A percentile compares a stretch with the other conserved stretches of the same genome.
These are phyloP conservation scores for Salticus scenicus DNA, from an alignment of 2,888 invertebrate genomes.

Conservation along the genomic window DNA sequence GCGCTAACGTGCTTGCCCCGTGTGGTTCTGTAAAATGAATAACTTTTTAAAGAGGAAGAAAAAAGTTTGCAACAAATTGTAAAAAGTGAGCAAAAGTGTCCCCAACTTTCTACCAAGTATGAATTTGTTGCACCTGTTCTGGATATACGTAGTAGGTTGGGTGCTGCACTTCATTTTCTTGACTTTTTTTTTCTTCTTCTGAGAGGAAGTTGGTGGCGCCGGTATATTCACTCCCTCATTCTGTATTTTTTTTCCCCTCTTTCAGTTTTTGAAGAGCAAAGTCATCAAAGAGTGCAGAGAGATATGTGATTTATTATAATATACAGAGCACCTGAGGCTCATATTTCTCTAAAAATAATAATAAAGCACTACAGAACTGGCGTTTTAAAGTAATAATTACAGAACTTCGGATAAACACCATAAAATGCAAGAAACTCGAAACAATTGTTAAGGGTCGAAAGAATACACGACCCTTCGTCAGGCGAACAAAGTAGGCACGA, in stretches of 20 bases:
- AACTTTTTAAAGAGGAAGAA: not conserved
- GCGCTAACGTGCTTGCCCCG: slow-evolving; percentile 15
- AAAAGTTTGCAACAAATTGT: slow-evolving; percentile 30
- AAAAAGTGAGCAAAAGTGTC: slow-evolving; percentile 13
- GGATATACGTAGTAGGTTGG: slow-evolving; percentile 14
- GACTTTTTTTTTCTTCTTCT: not conserved
- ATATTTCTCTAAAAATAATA: no score
- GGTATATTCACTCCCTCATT: not conserved
- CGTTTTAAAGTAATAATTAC: no score
- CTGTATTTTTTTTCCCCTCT: not conserved
- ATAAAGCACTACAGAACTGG: no score
- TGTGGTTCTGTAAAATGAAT: not conserved
- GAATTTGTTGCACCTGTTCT: slow-evolving; percentile 57
- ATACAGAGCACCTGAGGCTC: slow-evolving; percentile 27
- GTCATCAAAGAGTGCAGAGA: slow-evolving; percentile 34
- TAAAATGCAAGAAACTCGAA: no score
- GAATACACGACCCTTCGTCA: no score
- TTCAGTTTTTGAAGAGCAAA: not conserved
- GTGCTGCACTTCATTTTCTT: not conserved
- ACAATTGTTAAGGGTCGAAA: no score
- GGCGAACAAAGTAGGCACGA: no score
- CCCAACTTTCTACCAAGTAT: slow-evolving; percentile 40
- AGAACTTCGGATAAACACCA: no score
- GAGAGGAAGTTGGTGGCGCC: slow-evolving; percentile 28
- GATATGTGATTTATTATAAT: slow-evolving; percentile 9